Evolutionary conservation across 2,888 invertebrate genomes (phyloP).

Genomic region (Ischnus inquisitorius): DNA sequence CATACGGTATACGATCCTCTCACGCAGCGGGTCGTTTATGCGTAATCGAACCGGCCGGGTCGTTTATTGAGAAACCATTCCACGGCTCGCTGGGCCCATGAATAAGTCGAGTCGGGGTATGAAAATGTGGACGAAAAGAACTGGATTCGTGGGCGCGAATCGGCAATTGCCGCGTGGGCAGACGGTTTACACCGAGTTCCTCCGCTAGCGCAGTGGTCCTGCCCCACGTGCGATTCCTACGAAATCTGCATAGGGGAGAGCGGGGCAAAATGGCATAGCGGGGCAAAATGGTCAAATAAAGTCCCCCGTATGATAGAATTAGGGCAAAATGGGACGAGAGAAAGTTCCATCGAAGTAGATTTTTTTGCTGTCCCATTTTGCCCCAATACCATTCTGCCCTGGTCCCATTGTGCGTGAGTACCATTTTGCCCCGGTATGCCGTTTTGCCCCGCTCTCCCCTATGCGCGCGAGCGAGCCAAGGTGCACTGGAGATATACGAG

Average conservation of each 20-base stretch:
- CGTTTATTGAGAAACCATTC: not conserved
- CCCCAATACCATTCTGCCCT: too few relatives aligned
- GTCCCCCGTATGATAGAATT: too few relatives aligned
- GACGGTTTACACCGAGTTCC: conserved; percentile 1
- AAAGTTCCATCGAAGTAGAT: too few relatives aligned
- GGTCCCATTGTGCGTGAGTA: too few relatives aligned
- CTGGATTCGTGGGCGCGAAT: not conserved
- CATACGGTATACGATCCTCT: not conserved
- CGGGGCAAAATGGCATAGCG: too few relatives aligned
- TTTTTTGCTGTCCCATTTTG: too few relatives aligned
- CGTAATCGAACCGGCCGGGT: not conserved
- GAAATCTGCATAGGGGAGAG: not conserved
- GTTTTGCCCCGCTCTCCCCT: too few relatives aligned
- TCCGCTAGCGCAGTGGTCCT: not conserved
- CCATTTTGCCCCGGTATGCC: too few relatives aligned
- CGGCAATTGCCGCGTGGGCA: conserved; percentile 3
- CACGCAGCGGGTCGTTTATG: not conserved
- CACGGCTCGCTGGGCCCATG: not conserved
- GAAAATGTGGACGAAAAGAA: not conserved
- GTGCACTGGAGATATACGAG: not conserved
- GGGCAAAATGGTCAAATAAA: too few relatives aligned
- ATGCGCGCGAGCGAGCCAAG: not conserved
- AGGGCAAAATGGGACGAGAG: too few relatives aligned
- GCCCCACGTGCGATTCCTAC: too few relatives aligned
- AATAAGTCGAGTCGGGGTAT: not conserved